A percentile compares a stretch with the other conserved stretches of the same genome.
phyloP scores from a whole-genome alignment of 2,888 invertebrate species.

The Muscina levida region DNA sequence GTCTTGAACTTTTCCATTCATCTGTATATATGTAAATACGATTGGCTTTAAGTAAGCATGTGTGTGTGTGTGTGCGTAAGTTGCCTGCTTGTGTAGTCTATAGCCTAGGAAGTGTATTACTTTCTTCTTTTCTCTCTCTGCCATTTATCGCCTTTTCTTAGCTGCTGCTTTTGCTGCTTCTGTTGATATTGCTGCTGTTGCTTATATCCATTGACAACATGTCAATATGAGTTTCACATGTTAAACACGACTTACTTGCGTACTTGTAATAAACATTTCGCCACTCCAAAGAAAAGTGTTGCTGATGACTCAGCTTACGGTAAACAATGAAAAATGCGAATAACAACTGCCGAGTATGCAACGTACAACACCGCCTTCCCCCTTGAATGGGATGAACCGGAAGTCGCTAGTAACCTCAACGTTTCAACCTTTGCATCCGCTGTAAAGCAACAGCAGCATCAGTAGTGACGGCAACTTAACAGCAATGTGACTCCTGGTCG shows the following conservation, averaged over 20 bases:
- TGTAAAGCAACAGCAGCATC: conserved; percentile 3
- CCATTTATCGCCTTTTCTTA: too few relatives aligned
- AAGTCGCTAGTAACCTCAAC: conserved; percentile 1
- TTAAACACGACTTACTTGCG: conserved; percentile 48
- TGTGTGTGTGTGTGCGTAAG: too few relatives aligned
- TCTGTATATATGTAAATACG: neutral
- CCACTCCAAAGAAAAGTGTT: conserved; percentile 7
- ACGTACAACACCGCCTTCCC: neutral
- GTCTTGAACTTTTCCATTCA: conserved; percentile 17
- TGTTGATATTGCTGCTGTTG: too few relatives aligned
- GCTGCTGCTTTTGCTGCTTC: too few relatives aligned
- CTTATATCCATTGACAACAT: conserved; percentile 52
- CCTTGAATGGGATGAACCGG: neutral
- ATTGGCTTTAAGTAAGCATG: neutral
- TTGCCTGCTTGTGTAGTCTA: too few relatives aligned
- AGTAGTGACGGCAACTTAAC: neutral
- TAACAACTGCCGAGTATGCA: conserved; percentile 10
- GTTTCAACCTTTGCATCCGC: conserved; percentile 43
- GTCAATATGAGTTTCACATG: conserved; percentile 61
- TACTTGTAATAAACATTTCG: conserved; percentile 13
- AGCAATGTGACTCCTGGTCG: neutral
- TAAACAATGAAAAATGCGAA: neutral
- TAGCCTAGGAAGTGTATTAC: too few relatives aligned
- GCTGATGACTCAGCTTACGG: neutral
- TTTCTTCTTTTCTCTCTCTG: too few relatives aligned